Percentiles rank a stretch among this genome's conserved stretches.
Conservation (phyloP, 2,888 invertebrate genomes). For the Baronia brevicornis region DNA sequence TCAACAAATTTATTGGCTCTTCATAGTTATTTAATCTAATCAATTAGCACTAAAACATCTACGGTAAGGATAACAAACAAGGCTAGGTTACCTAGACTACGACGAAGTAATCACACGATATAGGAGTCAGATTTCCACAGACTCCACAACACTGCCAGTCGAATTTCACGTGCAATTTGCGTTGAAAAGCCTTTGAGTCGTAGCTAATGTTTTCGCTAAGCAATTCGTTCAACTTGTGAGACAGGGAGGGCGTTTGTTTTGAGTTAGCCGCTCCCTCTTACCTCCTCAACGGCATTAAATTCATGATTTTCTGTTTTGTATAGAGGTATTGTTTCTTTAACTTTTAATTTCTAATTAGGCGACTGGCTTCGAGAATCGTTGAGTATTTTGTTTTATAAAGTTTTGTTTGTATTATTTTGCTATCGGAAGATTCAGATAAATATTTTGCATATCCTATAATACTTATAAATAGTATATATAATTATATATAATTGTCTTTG, state of each 20-base stretch:
- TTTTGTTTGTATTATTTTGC: no score
- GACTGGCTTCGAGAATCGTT: conserved; percentile 10
- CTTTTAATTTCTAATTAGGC: conserved; percentile 10
- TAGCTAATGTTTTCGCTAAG: conserved; percentile 67
- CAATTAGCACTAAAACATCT: no score
- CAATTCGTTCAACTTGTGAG: conserved; percentile 52
- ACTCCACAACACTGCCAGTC: conserved; percentile 49
- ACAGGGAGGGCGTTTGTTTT: conserved; percentile 37
- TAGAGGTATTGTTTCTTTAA: conserved; percentile 15
- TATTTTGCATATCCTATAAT: no score
- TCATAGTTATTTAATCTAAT: no score
- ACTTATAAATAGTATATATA: no score
- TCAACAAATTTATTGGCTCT: no score
- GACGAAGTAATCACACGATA: conserved; percentile 27
- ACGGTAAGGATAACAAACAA: background rate
- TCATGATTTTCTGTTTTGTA: conserved; percentile 29
- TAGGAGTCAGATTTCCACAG: conserved; percentile 38
- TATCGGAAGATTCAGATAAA: no score
- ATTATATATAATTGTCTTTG: no score
- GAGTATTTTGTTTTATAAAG: no score
- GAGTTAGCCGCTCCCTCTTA: conserved; percentile 40
- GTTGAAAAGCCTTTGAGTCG: conserved; percentile 63
- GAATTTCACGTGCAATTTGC: conserved; percentile 71
- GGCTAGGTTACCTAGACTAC: background rate
- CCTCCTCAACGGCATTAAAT: conserved; percentile 27